These are phyloP conservation scores for Eilema sororculum DNA, from an alignment of 2,888 invertebrate genomes.

Conservation along the genomic window DNA sequence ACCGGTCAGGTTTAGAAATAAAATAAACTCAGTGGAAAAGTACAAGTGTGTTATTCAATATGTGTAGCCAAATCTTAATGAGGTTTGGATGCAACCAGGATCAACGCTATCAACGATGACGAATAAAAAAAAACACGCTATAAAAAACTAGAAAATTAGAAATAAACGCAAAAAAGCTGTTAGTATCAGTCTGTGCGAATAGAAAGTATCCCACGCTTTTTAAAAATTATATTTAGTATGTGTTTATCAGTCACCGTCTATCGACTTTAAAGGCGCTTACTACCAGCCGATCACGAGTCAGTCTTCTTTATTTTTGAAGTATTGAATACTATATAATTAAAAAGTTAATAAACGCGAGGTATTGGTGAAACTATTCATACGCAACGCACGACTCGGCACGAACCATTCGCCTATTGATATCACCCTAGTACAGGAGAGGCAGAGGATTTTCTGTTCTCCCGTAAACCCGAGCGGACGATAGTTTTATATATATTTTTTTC, in stretches of 20 bases:
- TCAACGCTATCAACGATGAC: not conserved
- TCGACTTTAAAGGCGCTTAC: not conserved
- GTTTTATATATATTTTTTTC: too few species aligned
- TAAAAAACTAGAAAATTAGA: not conserved
- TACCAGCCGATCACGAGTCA: not conserved
- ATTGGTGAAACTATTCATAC: not conserved
- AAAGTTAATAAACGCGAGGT: constrained; percentile 1
- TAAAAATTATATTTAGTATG: not conserved
- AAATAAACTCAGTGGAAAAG: too few species aligned
- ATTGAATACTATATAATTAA: not conserved
- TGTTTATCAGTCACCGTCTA: not conserved
- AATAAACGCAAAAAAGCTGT: constrained; percentile 3
- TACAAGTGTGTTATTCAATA: too few species aligned
- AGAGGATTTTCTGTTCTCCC: too few species aligned
- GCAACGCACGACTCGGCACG: too few species aligned
- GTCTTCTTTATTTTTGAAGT: not conserved
- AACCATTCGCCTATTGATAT: too few species aligned
- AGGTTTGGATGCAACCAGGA: not conserved
- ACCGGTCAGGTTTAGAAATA: too few species aligned
- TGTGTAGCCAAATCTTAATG: too few species aligned
- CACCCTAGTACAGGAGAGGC: too few species aligned
- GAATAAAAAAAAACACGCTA: not conserved
- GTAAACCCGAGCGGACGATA: too few species aligned
- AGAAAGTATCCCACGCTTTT: constrained; percentile 3
- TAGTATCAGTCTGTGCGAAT: not conserved